A percentile compares a stretch with the other conserved stretches of the same genome.
These are phyloP conservation scores for Aleadryas rufinucha DNA, from an alignment of 2,113 vertebrate genomes.

Conservation along the genomic window DNA sequence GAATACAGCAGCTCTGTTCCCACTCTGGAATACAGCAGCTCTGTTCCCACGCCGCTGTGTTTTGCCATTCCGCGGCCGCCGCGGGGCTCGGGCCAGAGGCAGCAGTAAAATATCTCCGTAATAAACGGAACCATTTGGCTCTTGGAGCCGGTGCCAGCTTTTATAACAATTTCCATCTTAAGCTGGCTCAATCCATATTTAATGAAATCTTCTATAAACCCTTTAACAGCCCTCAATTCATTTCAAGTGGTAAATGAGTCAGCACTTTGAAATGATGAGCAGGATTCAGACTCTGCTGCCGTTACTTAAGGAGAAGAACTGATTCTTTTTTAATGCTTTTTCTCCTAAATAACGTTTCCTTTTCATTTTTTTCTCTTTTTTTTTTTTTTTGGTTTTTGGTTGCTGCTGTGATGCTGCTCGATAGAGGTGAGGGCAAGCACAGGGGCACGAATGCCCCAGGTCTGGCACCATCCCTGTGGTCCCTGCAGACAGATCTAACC, in stretches of 20 bases:
- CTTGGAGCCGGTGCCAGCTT: constrained; percentile 73
- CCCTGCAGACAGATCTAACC: neutral
- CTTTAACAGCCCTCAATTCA: constrained; percentile 79
- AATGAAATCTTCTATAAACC: constrained; percentile 82
- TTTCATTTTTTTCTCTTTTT: neutral
- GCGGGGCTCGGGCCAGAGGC: neutral
- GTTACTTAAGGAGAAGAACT: constrained; percentile 65
- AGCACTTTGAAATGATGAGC: constrained; percentile 71
- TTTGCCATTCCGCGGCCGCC: neutral
- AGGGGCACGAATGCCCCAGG: rapidly evolving
- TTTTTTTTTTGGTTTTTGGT: neutral
- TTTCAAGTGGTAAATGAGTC: constrained; percentile 80
- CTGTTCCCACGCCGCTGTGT: rapidly evolving
- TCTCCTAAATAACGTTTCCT: constrained; percentile 35
- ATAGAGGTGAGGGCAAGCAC: neutral
- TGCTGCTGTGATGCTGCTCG: neutral
- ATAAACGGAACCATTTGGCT: constrained; percentile 71
- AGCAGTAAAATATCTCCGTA: constrained; percentile 63
- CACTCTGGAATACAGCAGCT: rapidly evolving
- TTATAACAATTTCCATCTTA: constrained; percentile 82
- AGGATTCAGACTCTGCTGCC: constrained; percentile 41
- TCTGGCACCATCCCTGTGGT: neutral
- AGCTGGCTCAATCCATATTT: constrained; percentile 78
- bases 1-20: rapidly evolving
- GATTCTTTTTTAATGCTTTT: constrained; percentile 54